Base-by-base conservation (phyloP, 2,113 vertebrate genomes). In the Gobius niger region DNA sequence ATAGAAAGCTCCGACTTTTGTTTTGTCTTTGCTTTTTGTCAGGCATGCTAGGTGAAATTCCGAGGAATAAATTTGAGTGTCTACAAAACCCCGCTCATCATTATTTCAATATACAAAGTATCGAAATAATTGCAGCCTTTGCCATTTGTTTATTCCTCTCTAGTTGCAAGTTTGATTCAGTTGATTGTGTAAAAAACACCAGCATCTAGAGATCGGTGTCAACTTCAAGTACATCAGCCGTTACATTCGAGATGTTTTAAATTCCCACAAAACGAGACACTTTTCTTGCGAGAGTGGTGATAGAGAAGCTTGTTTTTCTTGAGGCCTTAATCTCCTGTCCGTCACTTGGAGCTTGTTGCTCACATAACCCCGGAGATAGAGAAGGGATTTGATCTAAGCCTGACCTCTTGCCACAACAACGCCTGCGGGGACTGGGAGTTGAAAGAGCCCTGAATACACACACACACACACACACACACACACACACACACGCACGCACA, bases 351-450 rank as follows among this genome's bases (percentile, higher is more conserved):
- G 57, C 57, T 44, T 8, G 34, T 44, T 8, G 44, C 16, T 44
- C 61, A 24, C 61, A 19, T 46, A 63, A 63, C 61, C n/a, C 42
- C 18, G 61, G 19, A 44, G 44, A 77, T 18, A 41, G 3, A 9
- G n/a, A 46, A 68, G 9, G 44, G 16, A 61, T 63, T 65, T 40
- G 54, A 64, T 60, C 63, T 62, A 49, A 64, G 59, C 19, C 65
- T 57, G 70, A 80, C 77, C 70, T 72, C 49, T n/a, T 63, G 19
- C 64, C 44, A 54, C 65, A 8, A 11, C 62, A 15, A 42, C 0
- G 53, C 70, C 70, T 15, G 49, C 50, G 51, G 64, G 24, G 60
- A 70, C 72, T 4, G 47, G 7, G 42, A 44, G 44, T 54, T 52
- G 42, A 65, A 67, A 60, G 47, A 46, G 59, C 44, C 46, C 15